phyloP scores from a whole-genome alignment of 2,797 vertebrate genomes.

The Rhinogobio ventralis region DNA sequence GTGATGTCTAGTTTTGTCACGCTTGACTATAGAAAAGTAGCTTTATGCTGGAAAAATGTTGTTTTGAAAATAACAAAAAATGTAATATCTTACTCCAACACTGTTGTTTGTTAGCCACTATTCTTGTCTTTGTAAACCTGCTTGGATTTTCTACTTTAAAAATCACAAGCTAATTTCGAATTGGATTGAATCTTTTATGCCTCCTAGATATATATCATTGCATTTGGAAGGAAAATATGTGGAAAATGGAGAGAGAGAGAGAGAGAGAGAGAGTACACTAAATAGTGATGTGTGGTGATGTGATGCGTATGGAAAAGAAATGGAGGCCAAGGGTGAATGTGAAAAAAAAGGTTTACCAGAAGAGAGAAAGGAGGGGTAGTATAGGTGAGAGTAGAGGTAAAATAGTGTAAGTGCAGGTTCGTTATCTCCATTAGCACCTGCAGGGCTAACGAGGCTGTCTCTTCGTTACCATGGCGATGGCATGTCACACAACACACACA shows the following conservation, averaged over 20 bases:
- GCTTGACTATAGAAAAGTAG: background rate
- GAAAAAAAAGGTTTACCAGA: background rate
- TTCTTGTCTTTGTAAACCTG: background rate
- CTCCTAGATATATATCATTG: constrained; percentile 19
- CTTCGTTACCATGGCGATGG: constrained; percentile 77
- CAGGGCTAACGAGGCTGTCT: constrained; percentile 80
- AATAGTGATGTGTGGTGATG: constrained; percentile 46
- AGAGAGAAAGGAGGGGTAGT: background rate
- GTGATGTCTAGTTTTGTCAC: background rate
- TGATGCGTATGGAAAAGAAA: constrained; percentile 1
- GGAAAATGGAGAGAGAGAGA: constrained; percentile 16
- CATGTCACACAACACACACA: constrained; percentile 67
- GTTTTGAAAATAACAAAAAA: background rate
- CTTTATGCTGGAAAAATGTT: background rate
- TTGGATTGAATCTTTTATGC: background rate
- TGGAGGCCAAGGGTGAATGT: background rate
- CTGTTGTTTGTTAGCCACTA: background rate
- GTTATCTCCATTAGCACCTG: constrained; percentile 86
- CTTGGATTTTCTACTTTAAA: background rate
- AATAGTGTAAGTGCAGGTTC: constrained; percentile 67
- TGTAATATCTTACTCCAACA: background rate
- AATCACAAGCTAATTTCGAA: background rate
- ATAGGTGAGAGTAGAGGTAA: constrained; percentile 63
- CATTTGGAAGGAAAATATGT: constrained; percentile 60
- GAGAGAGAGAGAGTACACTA: background rate